A percentile compares a stretch with the other conserved stretches of the same genome.
These are phyloP conservation scores for Lagorchestes hirsutus DNA, from an alignment of 2,797 vertebrate genomes.

Conservation along the genomic window DNA sequence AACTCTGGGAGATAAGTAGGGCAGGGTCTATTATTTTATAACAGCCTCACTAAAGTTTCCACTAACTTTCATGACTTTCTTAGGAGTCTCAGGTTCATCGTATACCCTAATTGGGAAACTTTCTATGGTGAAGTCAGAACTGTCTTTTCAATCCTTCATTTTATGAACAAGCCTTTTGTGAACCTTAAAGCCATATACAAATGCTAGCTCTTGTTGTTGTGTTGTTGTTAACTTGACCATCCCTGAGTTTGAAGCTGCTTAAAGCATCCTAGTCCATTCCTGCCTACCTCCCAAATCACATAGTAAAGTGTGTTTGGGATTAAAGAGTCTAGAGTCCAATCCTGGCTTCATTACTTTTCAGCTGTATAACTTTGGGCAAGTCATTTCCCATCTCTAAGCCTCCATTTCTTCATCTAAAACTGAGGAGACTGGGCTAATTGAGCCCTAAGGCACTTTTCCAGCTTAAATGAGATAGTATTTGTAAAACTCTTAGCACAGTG, in stretches of 20 bases:
- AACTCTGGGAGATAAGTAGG: neutral
- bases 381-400: neutral
- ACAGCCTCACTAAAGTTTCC: neutral
- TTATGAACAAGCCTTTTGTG: neutral
- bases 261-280: neutral
- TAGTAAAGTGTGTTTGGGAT: neutral
- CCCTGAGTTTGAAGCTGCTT: neutral
- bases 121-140: neutral
- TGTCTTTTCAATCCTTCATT: neutral
- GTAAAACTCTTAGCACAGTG: neutral
- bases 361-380: neutral
- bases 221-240: neutral
- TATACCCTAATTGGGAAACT: neutral
- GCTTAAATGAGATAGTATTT: neutral
- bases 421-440: neutral
- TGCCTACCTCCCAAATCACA: neutral
- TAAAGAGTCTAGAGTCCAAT: neutral
- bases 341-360: neutral
- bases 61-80: neutral
- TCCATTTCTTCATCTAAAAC: neutral
- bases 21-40: neutral
- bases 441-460: neutral
- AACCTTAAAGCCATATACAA: neutral
- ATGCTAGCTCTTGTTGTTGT: neutral
- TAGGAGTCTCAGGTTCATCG: neutral